phyloP scores from a whole-genome alignment of 2,797 vertebrate genomes.

The Argentina silus region DNA sequence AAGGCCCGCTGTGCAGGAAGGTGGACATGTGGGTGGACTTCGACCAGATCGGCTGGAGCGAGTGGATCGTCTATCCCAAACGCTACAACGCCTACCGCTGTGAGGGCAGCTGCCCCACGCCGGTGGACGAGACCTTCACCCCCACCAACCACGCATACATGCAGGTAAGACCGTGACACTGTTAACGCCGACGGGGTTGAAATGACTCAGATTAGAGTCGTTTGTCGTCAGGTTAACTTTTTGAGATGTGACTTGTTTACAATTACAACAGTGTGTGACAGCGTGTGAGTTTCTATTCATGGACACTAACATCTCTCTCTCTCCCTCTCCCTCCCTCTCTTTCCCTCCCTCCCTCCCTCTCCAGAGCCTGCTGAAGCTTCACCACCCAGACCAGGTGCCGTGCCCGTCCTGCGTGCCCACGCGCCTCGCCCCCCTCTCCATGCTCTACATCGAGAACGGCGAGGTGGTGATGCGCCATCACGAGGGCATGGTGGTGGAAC shows the following conservation, averaged over 20 bases:
- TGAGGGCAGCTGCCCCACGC: constrained; percentile 84
- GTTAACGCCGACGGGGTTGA: no score
- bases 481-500: constrained; percentile 87
- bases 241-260: background rate
- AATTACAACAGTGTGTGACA: background rate
- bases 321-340: constrained; percentile 21
- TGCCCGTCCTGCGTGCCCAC: constrained; percentile 84
- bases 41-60: constrained; percentile 83
- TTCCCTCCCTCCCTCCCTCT: constrained; percentile 35
- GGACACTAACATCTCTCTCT: constrained; percentile 29
- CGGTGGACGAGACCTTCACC: constrained; percentile 84
- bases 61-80: constrained; percentile 87
- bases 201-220: background rate
- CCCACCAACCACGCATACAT: constrained; percentile 92
- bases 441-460: constrained; percentile 86
- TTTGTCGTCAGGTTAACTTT: background rate
- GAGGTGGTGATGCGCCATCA: constrained; percentile 82
- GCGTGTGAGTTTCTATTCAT: background rate
- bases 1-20: constrained; percentile 73
- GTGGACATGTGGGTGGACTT: constrained; percentile 91
- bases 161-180: constrained; percentile 77
- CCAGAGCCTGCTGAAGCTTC: constrained; percentile 85
- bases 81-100: constrained; percentile 88
- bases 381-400: constrained; percentile 81
- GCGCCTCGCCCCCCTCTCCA: constrained; percentile 82